phyloP scores from a whole-genome alignment of 37 sponge, comb jelly and placozoan species.

The Geodia barretti region DNA sequence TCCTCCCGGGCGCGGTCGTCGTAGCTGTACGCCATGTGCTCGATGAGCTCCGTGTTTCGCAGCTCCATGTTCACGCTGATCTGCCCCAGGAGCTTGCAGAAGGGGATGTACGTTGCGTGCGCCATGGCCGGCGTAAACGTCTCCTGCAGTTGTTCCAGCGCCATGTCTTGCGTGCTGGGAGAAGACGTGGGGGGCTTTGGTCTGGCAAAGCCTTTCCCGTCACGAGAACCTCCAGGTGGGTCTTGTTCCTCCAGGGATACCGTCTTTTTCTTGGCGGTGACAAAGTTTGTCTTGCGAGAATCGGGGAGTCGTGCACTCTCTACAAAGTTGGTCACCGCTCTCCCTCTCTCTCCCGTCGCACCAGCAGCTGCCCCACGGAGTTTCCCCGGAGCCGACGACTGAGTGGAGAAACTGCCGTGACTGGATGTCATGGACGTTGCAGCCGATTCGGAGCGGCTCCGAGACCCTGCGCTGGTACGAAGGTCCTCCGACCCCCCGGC shows the following conservation, averaged over 20 bases:
- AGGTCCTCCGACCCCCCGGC: background rate
- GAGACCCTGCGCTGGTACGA: background rate
- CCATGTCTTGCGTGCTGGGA: too few species aligned
- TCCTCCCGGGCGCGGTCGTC: constrained; percentile 38
- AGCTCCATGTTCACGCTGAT: constrained; percentile 51
- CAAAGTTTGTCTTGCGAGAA: background rate
- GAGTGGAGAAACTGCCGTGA: background rate
- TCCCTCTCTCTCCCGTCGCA: background rate
- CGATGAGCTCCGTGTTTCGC: constrained; percentile 72
- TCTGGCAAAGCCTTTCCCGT: background rate
- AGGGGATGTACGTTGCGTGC: constrained; percentile 68
- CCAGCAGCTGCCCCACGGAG: too few species aligned
- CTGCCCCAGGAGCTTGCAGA: constrained; percentile 86
- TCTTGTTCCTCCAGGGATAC: background rate
- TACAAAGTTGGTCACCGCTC: background rate
- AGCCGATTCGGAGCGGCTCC: background rate
- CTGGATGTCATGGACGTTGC: background rate
- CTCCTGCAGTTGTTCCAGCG: constrained; percentile 29
- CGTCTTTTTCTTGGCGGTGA: background rate
- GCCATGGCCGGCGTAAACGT: constrained; percentile 75
- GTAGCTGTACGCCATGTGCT: constrained; percentile 59
- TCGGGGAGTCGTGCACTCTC: background rate
- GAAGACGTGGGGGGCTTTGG: background rate
- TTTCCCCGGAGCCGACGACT: background rate
- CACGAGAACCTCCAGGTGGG: background rate